These are phyloP conservation scores for Spatulosminthurus flaviceps DNA, from an alignment of 2,888 invertebrate genomes.

Conservation along the genomic window DNA sequence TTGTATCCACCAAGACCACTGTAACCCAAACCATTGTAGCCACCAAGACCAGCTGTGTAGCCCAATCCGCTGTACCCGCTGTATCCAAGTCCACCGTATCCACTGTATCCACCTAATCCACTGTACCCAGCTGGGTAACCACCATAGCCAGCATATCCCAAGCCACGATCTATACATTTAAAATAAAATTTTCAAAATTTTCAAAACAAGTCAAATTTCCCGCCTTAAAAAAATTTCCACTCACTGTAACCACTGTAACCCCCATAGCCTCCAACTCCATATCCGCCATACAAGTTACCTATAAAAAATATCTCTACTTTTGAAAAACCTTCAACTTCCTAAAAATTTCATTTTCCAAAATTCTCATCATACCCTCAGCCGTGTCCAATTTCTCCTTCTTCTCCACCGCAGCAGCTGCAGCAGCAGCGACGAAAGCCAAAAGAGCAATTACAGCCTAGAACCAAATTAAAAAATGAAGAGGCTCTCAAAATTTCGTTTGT, in stretches of 20 bases:
- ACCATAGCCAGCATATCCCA: slow-evolving; percentile 15
- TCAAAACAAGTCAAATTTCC: too few species aligned
- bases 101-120: not conserved
- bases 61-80: slow-evolving; percentile 1
- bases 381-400: slow-evolving; percentile 50
- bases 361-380: slow-evolving; percentile 44
- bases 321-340: too few species aligned
- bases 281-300: slow-evolving; percentile 48
- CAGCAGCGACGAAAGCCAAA: slow-evolving; percentile 48
- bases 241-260: slow-evolving; percentile 24
- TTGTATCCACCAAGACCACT: not conserved
- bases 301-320: not conserved
- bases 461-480: not conserved
- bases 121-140: not conserved
- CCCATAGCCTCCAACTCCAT: slow-evolving; percentile 41
- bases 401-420: slow-evolving; percentile 46
- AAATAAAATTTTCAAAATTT: not conserved
- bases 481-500: too few species aligned
- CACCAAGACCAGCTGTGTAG: not conserved
- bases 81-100: not conserved
- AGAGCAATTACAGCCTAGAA: slow-evolving; percentile 49
- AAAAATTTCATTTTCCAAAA: not conserved
- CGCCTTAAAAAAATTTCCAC: not conserved
- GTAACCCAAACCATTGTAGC: not conserved
- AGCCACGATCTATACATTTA: not conserved